Evolutionary conservation across 2,797 vertebrate species (phyloP).

Genomic region (Anas bahamensis): DNA sequence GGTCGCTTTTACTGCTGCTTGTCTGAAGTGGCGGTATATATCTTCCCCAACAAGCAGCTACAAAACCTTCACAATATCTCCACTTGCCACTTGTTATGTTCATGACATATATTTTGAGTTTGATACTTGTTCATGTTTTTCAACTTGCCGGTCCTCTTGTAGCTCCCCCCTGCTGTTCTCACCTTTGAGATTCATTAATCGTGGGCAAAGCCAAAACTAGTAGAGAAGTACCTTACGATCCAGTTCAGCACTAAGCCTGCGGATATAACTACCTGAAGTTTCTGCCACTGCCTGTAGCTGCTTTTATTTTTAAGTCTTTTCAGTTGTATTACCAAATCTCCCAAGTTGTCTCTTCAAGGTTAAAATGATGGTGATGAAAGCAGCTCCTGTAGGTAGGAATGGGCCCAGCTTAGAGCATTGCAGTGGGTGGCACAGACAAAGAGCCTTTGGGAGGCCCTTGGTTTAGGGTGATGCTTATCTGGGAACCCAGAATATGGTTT

Average conservation of each 20-base stretch:
- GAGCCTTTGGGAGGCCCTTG: background rate
- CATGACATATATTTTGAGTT: background rate
- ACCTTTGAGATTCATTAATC: background rate
- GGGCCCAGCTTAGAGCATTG: background rate
- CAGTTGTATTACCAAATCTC: background rate
- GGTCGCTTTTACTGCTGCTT: background rate
- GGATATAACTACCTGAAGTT: background rate
- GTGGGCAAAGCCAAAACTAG: background rate
- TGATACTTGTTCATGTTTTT: background rate
- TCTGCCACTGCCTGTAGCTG: background rate
- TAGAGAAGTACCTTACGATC: background rate
- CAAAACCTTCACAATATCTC: background rate
- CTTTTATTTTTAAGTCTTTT: background rate
- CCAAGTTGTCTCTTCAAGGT: background rate
- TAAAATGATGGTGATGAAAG: background rate
- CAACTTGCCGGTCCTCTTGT: background rate
- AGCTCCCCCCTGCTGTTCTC: background rate
- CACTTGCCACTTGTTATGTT: background rate
- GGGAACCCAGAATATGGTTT: background rate
- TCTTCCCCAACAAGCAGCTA: conserved; percentile 3
- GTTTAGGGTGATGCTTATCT: background rate
- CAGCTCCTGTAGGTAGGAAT: background rate
- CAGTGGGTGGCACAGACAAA: background rate
- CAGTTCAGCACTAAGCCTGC: background rate
- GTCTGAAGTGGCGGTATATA: background rate